phyloP scores from a whole-genome alignment of 2,113 vertebrate genomes.

The Megaleporinus macrocephalus region DNA sequence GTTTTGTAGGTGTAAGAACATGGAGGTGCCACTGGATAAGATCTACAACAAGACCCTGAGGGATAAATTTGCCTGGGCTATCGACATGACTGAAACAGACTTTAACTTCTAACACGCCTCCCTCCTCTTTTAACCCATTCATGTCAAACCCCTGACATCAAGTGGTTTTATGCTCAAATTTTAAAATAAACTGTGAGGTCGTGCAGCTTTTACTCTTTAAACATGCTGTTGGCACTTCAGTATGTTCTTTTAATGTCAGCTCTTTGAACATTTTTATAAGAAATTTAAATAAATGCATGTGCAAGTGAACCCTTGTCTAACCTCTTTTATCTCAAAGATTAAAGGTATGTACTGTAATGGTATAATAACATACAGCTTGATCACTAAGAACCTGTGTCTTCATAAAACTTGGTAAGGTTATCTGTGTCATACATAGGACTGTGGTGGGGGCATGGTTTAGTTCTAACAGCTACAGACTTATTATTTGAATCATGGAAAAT shows the following conservation, averaged over 20 bases:
- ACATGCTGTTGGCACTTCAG: conserved; percentile 47
- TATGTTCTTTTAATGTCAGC: conserved; percentile 45
- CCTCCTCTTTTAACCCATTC: conserved; percentile 8
- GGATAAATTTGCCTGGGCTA: conserved; percentile 81
- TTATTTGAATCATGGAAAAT: too few relatives aligned
- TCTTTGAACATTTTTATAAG: conserved; percentile 1
- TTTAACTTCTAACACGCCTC: conserved; percentile 75
- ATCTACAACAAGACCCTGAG: conserved; percentile 79
- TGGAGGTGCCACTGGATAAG: conserved; percentile 72
- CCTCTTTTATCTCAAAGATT: not conserved
- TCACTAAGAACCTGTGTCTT: not conserved
- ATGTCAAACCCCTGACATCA: not conserved
- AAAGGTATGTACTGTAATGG: not conserved
- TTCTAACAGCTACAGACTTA: too few relatives aligned
- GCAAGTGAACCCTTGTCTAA: not conserved
- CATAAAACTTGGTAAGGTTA: too few relatives aligned
- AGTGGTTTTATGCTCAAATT: not conserved
- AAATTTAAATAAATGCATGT: conserved; percentile 67
- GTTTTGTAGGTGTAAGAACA: conserved; percentile 73
- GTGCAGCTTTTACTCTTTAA: conserved; percentile 31
- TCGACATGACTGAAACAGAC: conserved; percentile 76
- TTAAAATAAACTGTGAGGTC: conserved; percentile 10
- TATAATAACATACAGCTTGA: not conserved
- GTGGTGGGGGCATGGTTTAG: too few relatives aligned
- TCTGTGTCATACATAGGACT: too few relatives aligned